Evolutionary conservation across 2,888 invertebrate species (phyloP).

Genomic region (Seira musarum): DNA sequence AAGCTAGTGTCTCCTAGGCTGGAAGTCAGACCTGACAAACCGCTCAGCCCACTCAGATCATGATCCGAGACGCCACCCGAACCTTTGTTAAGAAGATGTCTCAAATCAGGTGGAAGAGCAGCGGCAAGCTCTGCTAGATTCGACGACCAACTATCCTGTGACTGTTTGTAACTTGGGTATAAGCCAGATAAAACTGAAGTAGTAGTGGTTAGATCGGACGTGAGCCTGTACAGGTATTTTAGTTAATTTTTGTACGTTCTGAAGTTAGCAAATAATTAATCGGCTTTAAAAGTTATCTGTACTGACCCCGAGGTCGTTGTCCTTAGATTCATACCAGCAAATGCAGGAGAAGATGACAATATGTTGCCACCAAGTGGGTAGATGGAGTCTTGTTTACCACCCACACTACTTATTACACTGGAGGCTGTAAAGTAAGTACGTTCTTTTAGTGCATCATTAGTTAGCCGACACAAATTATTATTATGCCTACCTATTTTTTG

Average conservation of each 20-base stretch:
- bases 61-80: slow-evolving; percentile 56
- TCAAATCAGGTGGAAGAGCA: slow-evolving; percentile 73
- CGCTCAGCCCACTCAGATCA: slow-evolving; percentile 65
- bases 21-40: slow-evolving; percentile 60
- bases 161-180: slow-evolving; percentile 70
- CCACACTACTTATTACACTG: slow-evolving; percentile 72
- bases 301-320: slow-evolving; percentile 69
- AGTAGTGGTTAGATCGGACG: slow-evolving; percentile 69
- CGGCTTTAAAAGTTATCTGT: background rate
- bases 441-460: slow-evolving; percentile 19
- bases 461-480: background rate
- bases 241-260: background rate
- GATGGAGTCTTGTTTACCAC: slow-evolving; percentile 69
- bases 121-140: slow-evolving; percentile 72
- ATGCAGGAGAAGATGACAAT: slow-evolving; percentile 68
- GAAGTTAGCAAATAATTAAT: background rate
- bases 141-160: slow-evolving; percentile 69
- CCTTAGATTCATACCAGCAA: slow-evolving; percentile 70
- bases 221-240: slow-evolving; percentile 28
- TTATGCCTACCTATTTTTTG: too few relatives aligned
- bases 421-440: slow-evolving; percentile 70
- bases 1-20: slow-evolving; percentile 64
- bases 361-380: slow-evolving; percentile 69
- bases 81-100: slow-evolving; percentile 71
- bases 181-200: slow-evolving; percentile 70